Conservation (phyloP, 2,113 vertebrate genomes). For the Coptodon bakossiorum region DNA sequence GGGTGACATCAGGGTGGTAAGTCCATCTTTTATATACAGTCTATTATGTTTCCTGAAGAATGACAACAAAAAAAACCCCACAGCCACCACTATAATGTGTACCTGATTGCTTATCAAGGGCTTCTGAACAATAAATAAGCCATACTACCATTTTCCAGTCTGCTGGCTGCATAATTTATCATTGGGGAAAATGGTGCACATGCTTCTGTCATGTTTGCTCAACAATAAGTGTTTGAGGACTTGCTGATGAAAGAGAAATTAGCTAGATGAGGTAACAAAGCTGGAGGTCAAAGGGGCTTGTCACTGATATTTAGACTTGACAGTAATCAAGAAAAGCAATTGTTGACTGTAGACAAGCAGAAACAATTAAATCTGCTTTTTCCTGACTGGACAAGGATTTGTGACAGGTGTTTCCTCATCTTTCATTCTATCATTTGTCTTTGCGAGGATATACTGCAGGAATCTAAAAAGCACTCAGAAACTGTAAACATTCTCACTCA, state of each 20-base stretch:
- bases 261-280: not conserved
- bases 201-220: constrained; percentile 17
- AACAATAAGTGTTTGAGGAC: not conserved
- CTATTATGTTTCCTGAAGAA: not conserved
- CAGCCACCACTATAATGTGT: not conserved
- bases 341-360: not conserved
- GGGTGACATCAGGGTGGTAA: not conserved
- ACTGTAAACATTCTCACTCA: not conserved
- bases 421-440: not conserved
- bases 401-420: not conserved
- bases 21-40: not conserved
- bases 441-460: not conserved
- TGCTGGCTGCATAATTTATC: constrained; percentile 42
- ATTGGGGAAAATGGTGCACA: not conserved
- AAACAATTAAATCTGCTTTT: not conserved
- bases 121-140: constrained; percentile 39
- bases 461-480: not conserved
- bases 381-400: not conserved
- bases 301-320: not conserved
- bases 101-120: not conserved
- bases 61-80: not conserved
- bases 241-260: constrained; percentile 11
- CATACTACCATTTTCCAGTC: constrained; percentile 14
- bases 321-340: not conserved
- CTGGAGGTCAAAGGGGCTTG: not conserved